These are phyloP conservation scores for Harpalus rufipes DNA, from an alignment of 2,888 invertebrate genomes.

Conservation along the genomic window DNA sequence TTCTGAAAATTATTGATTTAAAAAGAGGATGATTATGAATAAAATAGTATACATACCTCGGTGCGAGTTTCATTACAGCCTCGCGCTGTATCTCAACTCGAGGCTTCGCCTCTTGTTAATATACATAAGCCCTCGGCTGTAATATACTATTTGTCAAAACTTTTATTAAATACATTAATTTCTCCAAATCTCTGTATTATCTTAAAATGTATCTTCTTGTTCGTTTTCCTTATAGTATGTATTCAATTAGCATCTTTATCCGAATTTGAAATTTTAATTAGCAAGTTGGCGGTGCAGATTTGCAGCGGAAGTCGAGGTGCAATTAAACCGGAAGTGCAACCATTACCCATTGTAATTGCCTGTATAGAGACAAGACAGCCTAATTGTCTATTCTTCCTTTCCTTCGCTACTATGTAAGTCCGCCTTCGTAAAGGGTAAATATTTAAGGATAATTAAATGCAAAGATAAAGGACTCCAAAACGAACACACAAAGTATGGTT, in stretches of 20 bases:
- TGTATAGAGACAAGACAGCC: slow-evolving; percentile 12
- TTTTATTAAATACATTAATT: too few relatives aligned
- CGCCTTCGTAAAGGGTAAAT: slow-evolving; percentile 30
- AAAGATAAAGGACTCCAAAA: slow-evolving; percentile 19
- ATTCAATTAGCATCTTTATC: not conserved
- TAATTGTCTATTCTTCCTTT: slow-evolving; percentile 32
- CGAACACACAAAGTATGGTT: not conserved
- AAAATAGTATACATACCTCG: too few relatives aligned
- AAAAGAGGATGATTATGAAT: too few relatives aligned
- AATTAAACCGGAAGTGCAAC: slow-evolving; percentile 41
- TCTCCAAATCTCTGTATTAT: not conserved
- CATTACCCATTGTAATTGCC: slow-evolving; percentile 41
- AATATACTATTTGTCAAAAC: too few relatives aligned
- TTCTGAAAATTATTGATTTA: too few relatives aligned
- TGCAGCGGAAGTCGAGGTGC: slow-evolving; percentile 16
- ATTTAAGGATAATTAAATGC: slow-evolving; percentile 46
- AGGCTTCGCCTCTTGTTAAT: too few relatives aligned
- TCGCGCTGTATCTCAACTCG: too few relatives aligned
- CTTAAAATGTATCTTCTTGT: not conserved
- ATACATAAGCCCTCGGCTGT: too few relatives aligned
- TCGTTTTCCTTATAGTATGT: not conserved
- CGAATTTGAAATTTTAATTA: slow-evolving; percentile 33
- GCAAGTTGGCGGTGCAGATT: slow-evolving; percentile 17
- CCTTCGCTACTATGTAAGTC: slow-evolving; percentile 7
- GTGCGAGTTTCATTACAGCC: too few relatives aligned